Evolutionary conservation across 2,797 vertebrate species (phyloP), one percentile per base, ranked within the genome.

Genomic region (Microctenopoma lineatum): DNA sequence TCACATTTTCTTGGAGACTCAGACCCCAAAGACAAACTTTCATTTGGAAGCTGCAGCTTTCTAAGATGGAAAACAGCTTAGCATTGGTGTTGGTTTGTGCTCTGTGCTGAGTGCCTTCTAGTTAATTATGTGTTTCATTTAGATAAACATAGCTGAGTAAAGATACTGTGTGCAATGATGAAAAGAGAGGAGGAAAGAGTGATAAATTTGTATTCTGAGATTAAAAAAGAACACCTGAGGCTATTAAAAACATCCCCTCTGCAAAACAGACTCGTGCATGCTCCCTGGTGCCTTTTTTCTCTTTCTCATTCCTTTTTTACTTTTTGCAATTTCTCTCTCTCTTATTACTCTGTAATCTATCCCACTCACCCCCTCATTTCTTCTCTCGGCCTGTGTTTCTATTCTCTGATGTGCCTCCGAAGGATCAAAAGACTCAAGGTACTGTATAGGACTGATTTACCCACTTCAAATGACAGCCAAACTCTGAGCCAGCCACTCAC

Each of bases 381-480:
- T 14, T 39, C 4, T 16, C 13, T 45, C 1, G 53, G 59, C 48
- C 55, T 25, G 61, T 50, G 21, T 44, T 66, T 44, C 61, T 72
- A 71, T 80, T 74, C 55, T 51, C 38, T 34, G 44, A 63, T 36
- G 27, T 15, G 13, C 32, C 48, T 79, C 64, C 14, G 18, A 18
- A 54, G 71, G 75, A 71, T 80, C 29, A 81, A 67, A 75, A 56
- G 29, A 54, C 61, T 29, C 67, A 68, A 34, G 48, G 80, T 32
- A 13, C 45, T 10, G 39, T 16, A 18, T 53, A 51, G 64, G 75
- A 84, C 70, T 70, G 76, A 76, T 67, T 73, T 27, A 21, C 25
- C 56, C 67, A 66, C 84, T 81, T 83, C 62, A 77, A 44, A 71
- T 73, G 64, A 75, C 74, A 74, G 59, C 39, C 66, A 66, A 52